phyloP scores from a whole-genome alignment of 2,113 vertebrate species.

The Pionites leucogaster region DNA sequence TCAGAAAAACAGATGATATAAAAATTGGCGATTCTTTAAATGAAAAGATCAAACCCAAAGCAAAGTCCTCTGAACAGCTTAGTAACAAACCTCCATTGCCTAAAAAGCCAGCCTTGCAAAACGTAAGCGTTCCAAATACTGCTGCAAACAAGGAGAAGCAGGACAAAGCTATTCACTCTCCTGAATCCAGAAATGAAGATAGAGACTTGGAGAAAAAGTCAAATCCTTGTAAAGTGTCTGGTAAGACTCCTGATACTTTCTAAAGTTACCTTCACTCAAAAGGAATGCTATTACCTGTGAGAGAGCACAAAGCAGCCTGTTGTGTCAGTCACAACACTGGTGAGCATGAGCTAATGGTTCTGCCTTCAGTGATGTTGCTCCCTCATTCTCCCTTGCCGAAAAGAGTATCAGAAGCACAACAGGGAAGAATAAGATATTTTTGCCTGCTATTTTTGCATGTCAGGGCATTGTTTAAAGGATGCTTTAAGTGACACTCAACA shows the following conservation, averaged over 20 bases:
- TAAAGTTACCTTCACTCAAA: not conserved
- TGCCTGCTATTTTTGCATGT: not conserved
- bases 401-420: not conserved
- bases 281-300: not conserved
- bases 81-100: constrained; percentile 74
- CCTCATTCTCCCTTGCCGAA: not conserved
- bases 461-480: not conserved
- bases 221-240: constrained; percentile 61
- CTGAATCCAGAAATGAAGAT: constrained; percentile 57
- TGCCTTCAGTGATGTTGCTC: not conserved
- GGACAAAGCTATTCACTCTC: constrained; percentile 22
- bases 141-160: constrained; percentile 37
- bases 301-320: not conserved
- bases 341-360: not conserved
- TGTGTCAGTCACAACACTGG: not conserved
- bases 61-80: constrained; percentile 65
- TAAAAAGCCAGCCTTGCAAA: constrained; percentile 73
- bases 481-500: not conserved
- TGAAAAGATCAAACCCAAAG: constrained; percentile 64
- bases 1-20: not conserved
- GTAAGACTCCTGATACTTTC: constrained; percentile 73
- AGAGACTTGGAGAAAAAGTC: constrained; percentile 57
- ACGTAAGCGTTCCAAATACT: constrained; percentile 1
- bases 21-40: constrained; percentile 26
- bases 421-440: not conserved